Evolutionary conservation across 2,888 invertebrate genomes (phyloP).

Genomic region (Chrysolina americana): DNA sequence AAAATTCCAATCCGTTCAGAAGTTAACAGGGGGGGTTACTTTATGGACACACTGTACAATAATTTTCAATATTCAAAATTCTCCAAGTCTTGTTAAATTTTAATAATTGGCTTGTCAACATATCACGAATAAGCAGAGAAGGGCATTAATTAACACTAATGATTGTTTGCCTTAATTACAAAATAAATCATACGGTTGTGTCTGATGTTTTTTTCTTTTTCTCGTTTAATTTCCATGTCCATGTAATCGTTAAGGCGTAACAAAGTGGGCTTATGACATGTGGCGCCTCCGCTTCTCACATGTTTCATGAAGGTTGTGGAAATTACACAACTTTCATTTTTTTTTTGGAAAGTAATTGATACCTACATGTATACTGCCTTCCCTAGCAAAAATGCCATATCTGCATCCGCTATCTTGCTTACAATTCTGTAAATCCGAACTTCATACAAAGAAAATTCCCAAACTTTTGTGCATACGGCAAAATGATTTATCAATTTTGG

Average conservation of each 20-base stretch:
- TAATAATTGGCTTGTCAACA: background rate
- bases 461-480: too few species aligned
- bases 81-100: constrained; percentile 8
- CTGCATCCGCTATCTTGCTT: too few species aligned
- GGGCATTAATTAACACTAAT: constrained; percentile 16
- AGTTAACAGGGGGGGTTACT: too few species aligned
- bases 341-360: too few species aligned
- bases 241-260: constrained; percentile 10
- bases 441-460: too few species aligned
- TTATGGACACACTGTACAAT: too few species aligned
- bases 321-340: background rate
- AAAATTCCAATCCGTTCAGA: too few species aligned
- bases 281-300: constrained; percentile 18
- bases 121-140: constrained; percentile 4
- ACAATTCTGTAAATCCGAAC: too few species aligned
- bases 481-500: too few species aligned
- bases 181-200: constrained; percentile 18
- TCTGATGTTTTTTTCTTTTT: constrained; percentile 26
- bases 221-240: background rate
- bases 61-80: background rate
- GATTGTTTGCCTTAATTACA: constrained; percentile 15
- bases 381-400: too few species aligned
- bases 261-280: constrained; percentile 2
- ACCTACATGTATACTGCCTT: too few species aligned
- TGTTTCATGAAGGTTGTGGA: constrained; percentile 1